phyloP scores from a whole-genome alignment of 2,888 invertebrate species.

The Oxycera nigricornis region DNA sequence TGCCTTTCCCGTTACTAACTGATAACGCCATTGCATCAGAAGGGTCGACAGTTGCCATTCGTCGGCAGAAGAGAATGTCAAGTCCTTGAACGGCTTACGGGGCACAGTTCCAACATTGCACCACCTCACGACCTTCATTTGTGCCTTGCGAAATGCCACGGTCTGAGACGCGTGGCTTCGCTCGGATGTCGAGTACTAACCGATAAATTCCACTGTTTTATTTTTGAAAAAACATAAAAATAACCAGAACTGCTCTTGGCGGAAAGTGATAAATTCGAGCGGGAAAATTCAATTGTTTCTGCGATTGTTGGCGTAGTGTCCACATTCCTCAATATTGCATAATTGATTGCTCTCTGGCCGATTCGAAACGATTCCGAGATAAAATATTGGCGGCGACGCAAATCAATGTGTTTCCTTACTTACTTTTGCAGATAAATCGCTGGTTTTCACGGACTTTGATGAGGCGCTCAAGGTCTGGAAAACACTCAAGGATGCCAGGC shows the following conservation, averaged over 20 bases:
- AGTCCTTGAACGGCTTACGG: no score
- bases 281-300: neutral
- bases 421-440: conserved; percentile 38
- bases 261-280: conserved; percentile 11
- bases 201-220: neutral
- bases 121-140: no score
- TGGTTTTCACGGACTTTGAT: conserved; percentile 72
- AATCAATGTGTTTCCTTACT: no score
- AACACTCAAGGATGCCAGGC: conserved; percentile 77
- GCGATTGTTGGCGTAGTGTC: neutral
- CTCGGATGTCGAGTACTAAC: neutral
- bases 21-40: no score
- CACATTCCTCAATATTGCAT: neutral
- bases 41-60: no score
- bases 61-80: no score
- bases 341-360: neutral
- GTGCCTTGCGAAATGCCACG: no score
- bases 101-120: no score
- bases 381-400: neutral
- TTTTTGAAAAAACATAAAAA: neutral
- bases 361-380: neutral
- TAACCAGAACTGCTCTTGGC: neutral
- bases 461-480: conserved; percentile 80
- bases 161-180: conserved; percentile 9
- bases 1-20: no score